These are phyloP conservation scores for Monoplex corrugatus DNA, from an alignment of 2,888 invertebrate species.

Conservation along the genomic window DNA sequence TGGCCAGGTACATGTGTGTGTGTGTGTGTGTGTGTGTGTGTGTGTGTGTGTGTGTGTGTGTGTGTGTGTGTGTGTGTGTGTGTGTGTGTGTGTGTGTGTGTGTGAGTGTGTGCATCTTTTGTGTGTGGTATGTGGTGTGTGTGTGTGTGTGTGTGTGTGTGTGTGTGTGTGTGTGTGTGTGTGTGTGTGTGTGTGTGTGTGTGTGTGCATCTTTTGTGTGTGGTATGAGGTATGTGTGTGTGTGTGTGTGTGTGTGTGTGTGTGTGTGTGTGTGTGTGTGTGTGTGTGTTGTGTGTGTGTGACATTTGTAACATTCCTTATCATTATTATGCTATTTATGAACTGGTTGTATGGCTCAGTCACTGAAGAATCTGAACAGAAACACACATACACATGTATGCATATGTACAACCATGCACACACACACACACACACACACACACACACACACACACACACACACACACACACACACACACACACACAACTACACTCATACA, in stretches of 20 bases:
- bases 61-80: background rate
- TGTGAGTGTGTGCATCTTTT: background rate
- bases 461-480: background rate
- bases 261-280: slow-evolving; percentile 15
- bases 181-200: background rate
- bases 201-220: no score
- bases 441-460: background rate
- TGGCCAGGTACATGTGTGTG: background rate
- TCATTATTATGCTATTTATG: background rate
- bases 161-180: background rate
- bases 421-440: no score
- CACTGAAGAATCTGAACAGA: background rate
- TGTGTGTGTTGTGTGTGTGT: background rate
- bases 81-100: background rate
- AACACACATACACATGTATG: background rate
- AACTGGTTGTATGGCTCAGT: background rate
- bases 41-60: no score
- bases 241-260: background rate
- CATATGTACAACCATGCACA: background rate
- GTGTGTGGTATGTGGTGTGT: slow-evolving; percentile 17
- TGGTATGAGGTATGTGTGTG: background rate
- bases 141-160: background rate
- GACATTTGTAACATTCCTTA: background rate
- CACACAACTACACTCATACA: background rate
- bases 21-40: no score